Percentiles rank a stretch among this genome's conserved stretches.
phyloP scores from a whole-genome alignment of 2,888 invertebrate species.

The Acleris holmiana region DNA sequence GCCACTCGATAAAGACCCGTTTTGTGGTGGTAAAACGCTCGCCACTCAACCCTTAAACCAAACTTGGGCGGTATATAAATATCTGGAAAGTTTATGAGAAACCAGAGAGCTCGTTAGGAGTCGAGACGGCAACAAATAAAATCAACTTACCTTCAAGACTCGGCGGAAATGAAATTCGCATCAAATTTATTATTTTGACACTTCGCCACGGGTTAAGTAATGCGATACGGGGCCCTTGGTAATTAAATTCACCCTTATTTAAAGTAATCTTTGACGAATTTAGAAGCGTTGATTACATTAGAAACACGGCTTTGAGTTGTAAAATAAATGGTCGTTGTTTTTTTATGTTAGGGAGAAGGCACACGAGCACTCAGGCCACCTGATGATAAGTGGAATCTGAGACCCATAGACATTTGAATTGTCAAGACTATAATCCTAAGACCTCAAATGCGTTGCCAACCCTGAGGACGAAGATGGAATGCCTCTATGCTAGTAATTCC shows the following conservation, averaged over 20 bases:
- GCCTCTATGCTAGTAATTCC: too few relatives aligned
- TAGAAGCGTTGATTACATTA: slow-evolving; percentile 12
- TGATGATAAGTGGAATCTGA: too few relatives aligned
- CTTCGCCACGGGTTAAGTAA: slow-evolving; percentile 14
- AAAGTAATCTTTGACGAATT: slow-evolving; percentile 12
- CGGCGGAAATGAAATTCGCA: slow-evolving; percentile 13
- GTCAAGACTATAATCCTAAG: too few relatives aligned
- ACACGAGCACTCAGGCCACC: too few relatives aligned
- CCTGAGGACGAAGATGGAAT: too few relatives aligned
- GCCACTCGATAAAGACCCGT: too few relatives aligned
- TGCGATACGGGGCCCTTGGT: neutral
- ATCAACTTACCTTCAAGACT: slow-evolving; percentile 12
- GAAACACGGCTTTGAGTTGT: neutral
- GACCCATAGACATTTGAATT: too few relatives aligned
- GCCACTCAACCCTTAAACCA: neutral
- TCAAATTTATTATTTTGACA: slow-evolving; percentile 15
- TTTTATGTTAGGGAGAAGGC: too few relatives aligned
- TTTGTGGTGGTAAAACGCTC: neutral
- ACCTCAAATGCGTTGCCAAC: too few relatives aligned
- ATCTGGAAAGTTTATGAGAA: slow-evolving; percentile 11
- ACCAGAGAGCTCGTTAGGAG: slow-evolving; percentile 10
- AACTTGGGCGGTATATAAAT: neutral
- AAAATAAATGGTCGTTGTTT: too few relatives aligned
- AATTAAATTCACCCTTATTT: slow-evolving; percentile 14
- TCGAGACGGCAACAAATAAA: slow-evolving; percentile 1